Evolutionary conservation across 2,888 invertebrate genomes (phyloP).

Genomic region (Ectemnius cavifrons): DNA sequence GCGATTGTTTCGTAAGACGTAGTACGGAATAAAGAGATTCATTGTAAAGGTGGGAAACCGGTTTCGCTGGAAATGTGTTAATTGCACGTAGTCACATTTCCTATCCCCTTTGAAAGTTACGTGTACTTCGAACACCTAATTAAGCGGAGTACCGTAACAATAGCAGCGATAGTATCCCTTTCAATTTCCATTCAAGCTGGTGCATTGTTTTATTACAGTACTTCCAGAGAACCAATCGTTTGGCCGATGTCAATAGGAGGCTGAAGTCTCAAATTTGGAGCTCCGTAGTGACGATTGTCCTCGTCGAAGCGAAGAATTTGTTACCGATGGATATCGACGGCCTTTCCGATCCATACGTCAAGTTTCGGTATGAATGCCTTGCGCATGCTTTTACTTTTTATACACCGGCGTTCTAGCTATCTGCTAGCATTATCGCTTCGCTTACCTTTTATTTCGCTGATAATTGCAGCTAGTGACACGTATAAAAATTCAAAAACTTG

Average conservation of each 20-base stretch:
- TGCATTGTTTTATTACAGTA: constrained; percentile 81
- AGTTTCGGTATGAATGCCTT: constrained; percentile 88
- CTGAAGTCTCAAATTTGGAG: constrained; percentile 98
- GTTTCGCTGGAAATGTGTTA: too few species aligned
- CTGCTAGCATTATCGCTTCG: not conserved
- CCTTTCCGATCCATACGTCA: constrained; percentile 95
- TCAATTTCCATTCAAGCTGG: not conserved
- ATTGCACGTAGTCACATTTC: too few species aligned
- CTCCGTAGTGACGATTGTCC: constrained; percentile 97
- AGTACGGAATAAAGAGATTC: too few species aligned
- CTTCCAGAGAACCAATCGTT: constrained; percentile 86
- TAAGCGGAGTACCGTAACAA: too few species aligned
- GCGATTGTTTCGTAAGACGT: too few species aligned
- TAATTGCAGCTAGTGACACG: too few species aligned
- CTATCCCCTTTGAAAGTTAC: too few species aligned
- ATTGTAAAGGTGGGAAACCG: too few species aligned
- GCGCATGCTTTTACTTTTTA: constrained; percentile 4
- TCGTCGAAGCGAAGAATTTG: constrained; percentile 96
- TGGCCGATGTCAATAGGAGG: constrained; percentile 89
- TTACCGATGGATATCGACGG: constrained; percentile 93
- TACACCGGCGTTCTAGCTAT: not conserved
- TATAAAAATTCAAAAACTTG: too few species aligned
- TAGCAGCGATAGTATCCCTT: not conserved
- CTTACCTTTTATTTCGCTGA: not conserved
- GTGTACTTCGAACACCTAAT: too few species aligned